Percentiles rank a stretch among this genome's conserved stretches.
These are phyloP conservation scores for Actenoides lindsayi DNA, from an alignment of 2,113 vertebrate species.

Conservation along the genomic window DNA sequence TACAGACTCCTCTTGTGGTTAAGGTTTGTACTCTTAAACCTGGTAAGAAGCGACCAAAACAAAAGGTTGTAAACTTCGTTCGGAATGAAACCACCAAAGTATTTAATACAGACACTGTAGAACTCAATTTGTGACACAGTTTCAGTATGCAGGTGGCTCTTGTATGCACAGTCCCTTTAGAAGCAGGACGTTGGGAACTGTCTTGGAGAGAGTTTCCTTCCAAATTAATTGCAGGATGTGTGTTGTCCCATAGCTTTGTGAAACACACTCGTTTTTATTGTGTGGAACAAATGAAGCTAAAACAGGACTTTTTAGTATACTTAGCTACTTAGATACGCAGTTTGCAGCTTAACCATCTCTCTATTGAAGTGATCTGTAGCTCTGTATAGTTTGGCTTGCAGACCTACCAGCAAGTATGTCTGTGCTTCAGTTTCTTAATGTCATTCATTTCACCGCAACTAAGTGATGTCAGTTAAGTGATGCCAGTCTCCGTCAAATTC, in stretches of 20 bases:
- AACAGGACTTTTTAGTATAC: background rate
- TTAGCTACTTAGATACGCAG: background rate
- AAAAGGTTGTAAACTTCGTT: background rate
- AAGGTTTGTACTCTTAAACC: constrained; percentile 78
- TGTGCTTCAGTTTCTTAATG: background rate
- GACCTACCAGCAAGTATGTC: background rate
- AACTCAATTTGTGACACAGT: background rate
- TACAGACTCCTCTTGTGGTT: constrained; percentile 91
- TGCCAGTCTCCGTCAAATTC: background rate
- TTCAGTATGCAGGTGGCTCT: background rate
- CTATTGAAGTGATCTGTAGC: background rate
- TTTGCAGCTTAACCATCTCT: background rate
- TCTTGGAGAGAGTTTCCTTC: background rate
- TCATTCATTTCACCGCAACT: background rate
- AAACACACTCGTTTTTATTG: background rate
- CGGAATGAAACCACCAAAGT: background rate
- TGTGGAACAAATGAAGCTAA: background rate
- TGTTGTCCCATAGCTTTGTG: background rate
- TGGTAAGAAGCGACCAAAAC: background rate
- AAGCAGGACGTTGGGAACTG: background rate
- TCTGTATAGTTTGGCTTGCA: background rate
- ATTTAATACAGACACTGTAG: background rate
- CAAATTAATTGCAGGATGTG: background rate
- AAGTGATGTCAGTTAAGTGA: background rate
- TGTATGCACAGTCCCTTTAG: background rate